Conservation (phyloP, 2,888 invertebrate species). For the Drosophila anomalata region DNA sequence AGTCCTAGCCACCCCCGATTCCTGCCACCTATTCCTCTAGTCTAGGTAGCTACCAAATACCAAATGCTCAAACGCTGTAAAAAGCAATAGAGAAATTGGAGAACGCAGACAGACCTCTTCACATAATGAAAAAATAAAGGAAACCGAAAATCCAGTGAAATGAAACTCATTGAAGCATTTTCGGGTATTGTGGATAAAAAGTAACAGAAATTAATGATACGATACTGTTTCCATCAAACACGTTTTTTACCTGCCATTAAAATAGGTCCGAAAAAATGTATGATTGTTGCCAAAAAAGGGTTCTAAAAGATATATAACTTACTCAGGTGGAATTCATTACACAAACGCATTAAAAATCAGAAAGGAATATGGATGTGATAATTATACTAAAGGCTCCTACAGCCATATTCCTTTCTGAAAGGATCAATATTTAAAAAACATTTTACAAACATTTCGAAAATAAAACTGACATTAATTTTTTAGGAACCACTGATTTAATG, state of each 20-base stretch:
- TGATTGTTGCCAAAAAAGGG: not conserved
- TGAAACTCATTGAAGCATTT: constrained; percentile 62
- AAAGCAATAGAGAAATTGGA: constrained; percentile 48
- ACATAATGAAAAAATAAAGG: constrained; percentile 63
- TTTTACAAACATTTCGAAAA: not conserved
- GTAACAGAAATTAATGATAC: constrained; percentile 68
- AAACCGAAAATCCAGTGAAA: constrained; percentile 24
- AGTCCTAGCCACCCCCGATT: constrained; percentile 7
- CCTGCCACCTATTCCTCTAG: not conserved
- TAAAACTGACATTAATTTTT: constrained; percentile 17
- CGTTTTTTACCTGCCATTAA: constrained; percentile 14
- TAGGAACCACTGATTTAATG: constrained; percentile 14
- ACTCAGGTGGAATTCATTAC: not conserved
- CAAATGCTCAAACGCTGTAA: constrained; percentile 71
- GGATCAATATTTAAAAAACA: not conserved
- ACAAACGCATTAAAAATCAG: not conserved
- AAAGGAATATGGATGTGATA: not conserved
- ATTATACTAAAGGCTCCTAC: no score
- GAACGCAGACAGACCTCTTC: constrained; percentile 50
- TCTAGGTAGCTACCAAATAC: constrained; percentile 64
- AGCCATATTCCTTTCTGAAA: no score
- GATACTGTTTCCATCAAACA: constrained; percentile 46
- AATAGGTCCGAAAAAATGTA: not conserved
- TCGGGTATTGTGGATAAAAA: constrained; percentile 2
- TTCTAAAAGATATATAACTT: not conserved